Conservation (phyloP, 2,888 invertebrate genomes). For the Lithophane socia region DNA sequence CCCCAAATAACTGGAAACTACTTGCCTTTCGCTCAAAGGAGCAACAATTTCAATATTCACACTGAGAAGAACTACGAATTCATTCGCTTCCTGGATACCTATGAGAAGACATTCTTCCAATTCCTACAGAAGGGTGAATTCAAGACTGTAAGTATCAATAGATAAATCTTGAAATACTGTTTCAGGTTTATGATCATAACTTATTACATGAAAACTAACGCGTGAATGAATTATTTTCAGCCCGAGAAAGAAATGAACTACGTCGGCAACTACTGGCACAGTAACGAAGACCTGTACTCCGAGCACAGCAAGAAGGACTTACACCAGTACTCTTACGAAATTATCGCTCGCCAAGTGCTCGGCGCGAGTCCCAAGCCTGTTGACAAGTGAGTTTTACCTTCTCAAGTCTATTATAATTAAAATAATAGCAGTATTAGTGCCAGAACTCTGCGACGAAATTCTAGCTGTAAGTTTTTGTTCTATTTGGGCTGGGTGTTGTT, state of each 20-base stretch:
- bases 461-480: too few relatives aligned
- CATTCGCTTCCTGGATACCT: slow-evolving; percentile 90
- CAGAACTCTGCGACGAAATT: not conserved
- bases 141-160: slow-evolving; percentile 87
- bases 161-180: not conserved
- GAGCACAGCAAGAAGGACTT: slow-evolving; percentile 75
- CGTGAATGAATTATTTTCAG: slow-evolving; percentile 68
- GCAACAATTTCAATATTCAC: slow-evolving; percentile 91
- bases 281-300: slow-evolving; percentile 87
- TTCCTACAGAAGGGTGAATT: slow-evolving; percentile 89
- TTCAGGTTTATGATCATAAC: not conserved
- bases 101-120: slow-evolving; percentile 89
- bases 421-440: not conserved
- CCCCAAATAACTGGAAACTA: slow-evolving; percentile 68
- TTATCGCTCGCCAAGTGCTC: slow-evolving; percentile 87
- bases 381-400: slow-evolving; percentile 73
- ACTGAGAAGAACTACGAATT: slow-evolving; percentile 86
- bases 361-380: slow-evolving; percentile 75
- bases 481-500: not conserved
- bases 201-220: not conserved
- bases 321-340: slow-evolving; percentile 89
- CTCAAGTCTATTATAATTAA: not conserved
- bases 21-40: slow-evolving; percentile 90
- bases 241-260: slow-evolving; percentile 86
- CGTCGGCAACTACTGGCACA: slow-evolving; percentile 90